Conservation (phyloP, 1,140 invertebrate species). For the Philopotamus ludificatus region DNA sequence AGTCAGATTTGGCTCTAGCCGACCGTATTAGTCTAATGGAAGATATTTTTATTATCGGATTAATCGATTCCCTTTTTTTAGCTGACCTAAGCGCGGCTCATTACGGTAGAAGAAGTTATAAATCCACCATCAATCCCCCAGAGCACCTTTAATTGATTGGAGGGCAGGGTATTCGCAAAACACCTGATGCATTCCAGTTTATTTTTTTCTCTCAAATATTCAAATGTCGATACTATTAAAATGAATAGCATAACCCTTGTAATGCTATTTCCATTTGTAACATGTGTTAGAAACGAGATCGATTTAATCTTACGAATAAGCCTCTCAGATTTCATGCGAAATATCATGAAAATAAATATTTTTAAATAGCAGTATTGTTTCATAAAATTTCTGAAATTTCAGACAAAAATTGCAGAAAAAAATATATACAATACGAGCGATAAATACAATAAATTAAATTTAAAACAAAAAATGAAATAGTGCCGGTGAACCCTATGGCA, state of each 20-base stretch:
- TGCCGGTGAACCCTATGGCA: too few species aligned
- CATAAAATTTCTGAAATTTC: too few species aligned
- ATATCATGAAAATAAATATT: too few species aligned
- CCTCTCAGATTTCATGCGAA: neutral
- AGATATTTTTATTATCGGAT: neutral
- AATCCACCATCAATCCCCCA: neutral
- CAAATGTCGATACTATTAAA: neutral
- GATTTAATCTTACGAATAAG: neutral
- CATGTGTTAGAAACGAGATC: neutral
- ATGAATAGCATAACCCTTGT: neutral
- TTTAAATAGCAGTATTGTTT: too few species aligned
- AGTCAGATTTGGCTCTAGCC: neutral
- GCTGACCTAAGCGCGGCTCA: conserved; percentile 15
- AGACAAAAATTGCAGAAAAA: too few species aligned
- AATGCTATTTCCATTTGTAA: neutral
- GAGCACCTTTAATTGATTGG: neutral
- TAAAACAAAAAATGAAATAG: too few species aligned
- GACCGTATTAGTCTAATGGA: neutral
- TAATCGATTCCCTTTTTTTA: neutral
- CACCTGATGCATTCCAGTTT: neutral
- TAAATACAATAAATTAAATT: too few species aligned
- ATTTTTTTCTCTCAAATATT: neutral
- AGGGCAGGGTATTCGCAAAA: neutral
- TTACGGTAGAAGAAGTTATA: neutral
- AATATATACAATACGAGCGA: neutral